Percentiles rank a stretch among this genome's conserved stretches.
These are phyloP conservation scores for Drosophila mimica DNA, from an alignment of 2,888 invertebrate species.

Conservation along the genomic window DNA sequence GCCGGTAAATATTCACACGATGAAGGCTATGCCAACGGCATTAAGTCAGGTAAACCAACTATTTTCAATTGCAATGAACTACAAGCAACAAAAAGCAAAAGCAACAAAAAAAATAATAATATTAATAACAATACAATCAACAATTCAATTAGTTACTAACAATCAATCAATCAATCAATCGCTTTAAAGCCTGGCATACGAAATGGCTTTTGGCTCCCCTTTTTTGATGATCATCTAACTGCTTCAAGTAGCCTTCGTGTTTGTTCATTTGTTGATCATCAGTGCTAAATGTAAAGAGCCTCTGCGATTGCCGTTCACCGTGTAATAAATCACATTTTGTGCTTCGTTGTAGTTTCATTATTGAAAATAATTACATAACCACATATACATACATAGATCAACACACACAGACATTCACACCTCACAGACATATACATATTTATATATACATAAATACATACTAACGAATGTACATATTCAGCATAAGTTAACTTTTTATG, in stretches of 20 bases:
- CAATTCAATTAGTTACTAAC: constrained; percentile 43
- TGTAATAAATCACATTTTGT: constrained; percentile 61
- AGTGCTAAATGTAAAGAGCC: constrained; percentile 24
- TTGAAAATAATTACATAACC: constrained; percentile 75
- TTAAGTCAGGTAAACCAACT: constrained; percentile 85
- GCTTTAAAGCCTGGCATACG: constrained; percentile 50
- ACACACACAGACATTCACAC: constrained; percentile 12
- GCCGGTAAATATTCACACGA: constrained; percentile 85
- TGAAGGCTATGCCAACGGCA: constrained; percentile 85
- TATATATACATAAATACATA: constrained; percentile 8
- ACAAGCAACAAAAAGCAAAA: constrained; percentile 52
- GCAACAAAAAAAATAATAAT: constrained; percentile 33
- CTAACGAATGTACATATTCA: not conserved
- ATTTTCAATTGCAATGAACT: constrained; percentile 81
- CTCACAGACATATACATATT: not conserved
- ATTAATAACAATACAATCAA: not conserved
- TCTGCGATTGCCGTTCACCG: constrained; percentile 32
- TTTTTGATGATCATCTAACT: constrained; percentile 40
- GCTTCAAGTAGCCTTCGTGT: constrained; percentile 51
- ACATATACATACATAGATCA: constrained; percentile 13
- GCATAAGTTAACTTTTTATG: not conserved
- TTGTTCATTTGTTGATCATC: constrained; percentile 48
- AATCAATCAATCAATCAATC: constrained; percentile 27
- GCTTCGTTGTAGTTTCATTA: constrained; percentile 82
- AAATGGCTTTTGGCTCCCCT: constrained; percentile 49